phyloP scores from a whole-genome alignment of 2,888 invertebrate species.

The Scrobipalpa costella region DNA sequence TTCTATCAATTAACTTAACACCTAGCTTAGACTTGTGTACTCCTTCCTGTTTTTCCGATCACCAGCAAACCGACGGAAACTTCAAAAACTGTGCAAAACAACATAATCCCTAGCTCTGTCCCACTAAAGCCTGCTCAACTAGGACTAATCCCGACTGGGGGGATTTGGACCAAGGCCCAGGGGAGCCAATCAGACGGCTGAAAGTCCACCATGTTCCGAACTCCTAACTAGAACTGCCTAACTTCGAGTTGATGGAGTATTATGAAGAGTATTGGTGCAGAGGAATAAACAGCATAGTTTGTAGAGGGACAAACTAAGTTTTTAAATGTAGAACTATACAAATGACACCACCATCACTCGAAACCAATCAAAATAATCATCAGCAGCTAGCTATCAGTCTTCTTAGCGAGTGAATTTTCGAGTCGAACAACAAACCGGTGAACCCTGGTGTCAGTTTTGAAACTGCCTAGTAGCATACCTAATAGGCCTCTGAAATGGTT shows the following conservation, averaged over 20 bases:
- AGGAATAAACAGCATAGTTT: background rate
- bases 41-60: background rate
- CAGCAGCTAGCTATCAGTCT: no score
- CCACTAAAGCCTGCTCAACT: conserved; percentile 19
- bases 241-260: conserved; percentile 15
- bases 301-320: no score
- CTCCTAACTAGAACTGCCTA: conserved; percentile 8
- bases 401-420: no score
- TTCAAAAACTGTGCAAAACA: conserved; percentile 21
- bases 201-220: conserved; percentile 23
- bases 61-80: background rate
- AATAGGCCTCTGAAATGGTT: no score
- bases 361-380: no score
- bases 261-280: background rate
- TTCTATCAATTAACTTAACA: no score
- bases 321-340: no score
- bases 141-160: conserved; percentile 29
- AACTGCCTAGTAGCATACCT: no score
- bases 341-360: no score
- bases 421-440: no score
- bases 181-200: conserved; percentile 55
- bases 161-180: conserved; percentile 42
- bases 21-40: background rate
- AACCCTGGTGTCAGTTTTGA: no score
- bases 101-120: conserved; percentile 19